A percentile compares a stretch with the other conserved stretches of the same genome.
Evolutionary conservation across 1,140 invertebrate species (phyloP).

Genomic region (Drosophila biarmipes): DNA sequence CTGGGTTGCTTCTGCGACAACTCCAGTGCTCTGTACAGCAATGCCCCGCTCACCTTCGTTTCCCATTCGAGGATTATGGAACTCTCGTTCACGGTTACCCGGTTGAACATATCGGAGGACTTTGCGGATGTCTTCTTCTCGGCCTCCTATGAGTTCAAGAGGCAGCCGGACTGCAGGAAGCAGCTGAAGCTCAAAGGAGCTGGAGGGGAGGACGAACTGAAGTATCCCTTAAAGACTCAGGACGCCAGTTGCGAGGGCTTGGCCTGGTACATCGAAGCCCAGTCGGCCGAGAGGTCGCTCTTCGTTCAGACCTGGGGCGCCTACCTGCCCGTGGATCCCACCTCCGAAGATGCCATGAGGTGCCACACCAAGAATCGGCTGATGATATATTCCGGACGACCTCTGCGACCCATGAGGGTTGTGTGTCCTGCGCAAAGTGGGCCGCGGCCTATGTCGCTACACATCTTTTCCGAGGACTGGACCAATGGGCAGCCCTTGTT

Average conservation of each 20-base stretch:
- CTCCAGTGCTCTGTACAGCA: slow-evolving; percentile 85
- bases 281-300: slow-evolving; percentile 89
- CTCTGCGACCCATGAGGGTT: slow-evolving; percentile 88
- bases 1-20: slow-evolving; percentile 89
- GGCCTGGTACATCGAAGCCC: slow-evolving; percentile 90
- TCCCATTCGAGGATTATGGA: slow-evolving; percentile 88
- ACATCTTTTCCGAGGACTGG: slow-evolving; percentile 91
- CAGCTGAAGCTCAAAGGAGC: slow-evolving; percentile 87
- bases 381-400: slow-evolving; percentile 88
- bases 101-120: slow-evolving; percentile 89
- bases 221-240: slow-evolving; percentile 86
- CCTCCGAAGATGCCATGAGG: slow-evolving; percentile 86
- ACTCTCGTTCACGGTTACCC: slow-evolving; percentile 87
- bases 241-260: slow-evolving; percentile 89
- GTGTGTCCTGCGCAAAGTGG: slow-evolving; percentile 90
- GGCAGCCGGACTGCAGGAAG: slow-evolving; percentile 88
- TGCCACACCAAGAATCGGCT: slow-evolving; percentile 88
- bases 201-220: slow-evolving; percentile 87
- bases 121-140: slow-evolving; percentile 89
- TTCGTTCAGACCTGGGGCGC: slow-evolving; percentile 91
- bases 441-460: slow-evolving; percentile 88
- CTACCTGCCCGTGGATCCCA: slow-evolving; percentile 85
- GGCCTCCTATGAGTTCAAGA: slow-evolving; percentile 88
- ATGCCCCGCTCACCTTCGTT: slow-evolving; percentile 87
- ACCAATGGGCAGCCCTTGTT: slow-evolving; percentile 84